These are phyloP conservation scores for Sarcophaga bullata DNA, from an alignment of 1,140 invertebrate species.

Conservation along the genomic window DNA sequence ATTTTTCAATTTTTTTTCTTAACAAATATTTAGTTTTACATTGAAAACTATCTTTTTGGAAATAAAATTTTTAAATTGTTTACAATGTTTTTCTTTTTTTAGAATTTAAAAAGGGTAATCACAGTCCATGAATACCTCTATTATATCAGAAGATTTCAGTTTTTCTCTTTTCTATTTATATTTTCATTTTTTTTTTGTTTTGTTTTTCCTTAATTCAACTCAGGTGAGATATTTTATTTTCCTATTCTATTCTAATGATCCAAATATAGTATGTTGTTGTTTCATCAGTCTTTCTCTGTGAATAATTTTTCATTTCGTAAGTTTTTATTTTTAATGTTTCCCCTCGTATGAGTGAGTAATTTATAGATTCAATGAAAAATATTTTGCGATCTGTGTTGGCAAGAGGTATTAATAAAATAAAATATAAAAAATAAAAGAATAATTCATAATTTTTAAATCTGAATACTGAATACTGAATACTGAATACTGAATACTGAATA, in stretches of 20 bases:
- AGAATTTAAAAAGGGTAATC: not conserved
- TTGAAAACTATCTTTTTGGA: not conserved
- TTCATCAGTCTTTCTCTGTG: not conserved
- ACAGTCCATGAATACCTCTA: not conserved
- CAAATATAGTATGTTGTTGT: not conserved
- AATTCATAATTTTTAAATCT: no score
- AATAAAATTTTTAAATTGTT: no score
- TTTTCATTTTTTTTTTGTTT: not conserved
- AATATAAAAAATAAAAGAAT: not conserved
- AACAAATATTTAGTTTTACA: conserved; percentile 1
- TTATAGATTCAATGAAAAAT: conserved; percentile 6
- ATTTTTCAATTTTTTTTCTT: no score
- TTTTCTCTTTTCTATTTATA: no score
- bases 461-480: no score
- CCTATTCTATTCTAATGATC: not conserved
- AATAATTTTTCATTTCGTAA: not conserved
- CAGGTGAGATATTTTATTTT: not conserved
- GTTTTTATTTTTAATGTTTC: conserved; percentile 11
- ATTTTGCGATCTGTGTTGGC: not conserved
- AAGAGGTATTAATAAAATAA: not conserved
- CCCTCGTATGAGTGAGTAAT: not conserved
- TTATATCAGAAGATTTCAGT: no score
- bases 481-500: no score
- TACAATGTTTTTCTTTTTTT: no score
- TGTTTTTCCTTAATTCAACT: not conserved